Evolutionary conservation across 1,140 invertebrate genomes (phyloP), one percentile per base, ranked within the genome.

Genomic region (Coenobita brevimanus): DNA sequence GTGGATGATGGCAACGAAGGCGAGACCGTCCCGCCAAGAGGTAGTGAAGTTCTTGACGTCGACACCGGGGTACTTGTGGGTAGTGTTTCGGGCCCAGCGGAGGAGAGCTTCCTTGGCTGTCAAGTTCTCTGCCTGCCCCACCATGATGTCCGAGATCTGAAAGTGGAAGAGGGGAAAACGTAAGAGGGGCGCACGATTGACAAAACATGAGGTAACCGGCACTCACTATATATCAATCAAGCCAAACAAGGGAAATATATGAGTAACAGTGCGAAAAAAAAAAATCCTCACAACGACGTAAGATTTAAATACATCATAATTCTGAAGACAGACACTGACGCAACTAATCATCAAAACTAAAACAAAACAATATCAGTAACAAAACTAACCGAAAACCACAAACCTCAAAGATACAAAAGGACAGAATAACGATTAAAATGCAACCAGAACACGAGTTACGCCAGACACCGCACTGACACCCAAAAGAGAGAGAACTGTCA

Each of bases 1-100:
- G 93, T 99, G 98, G 90, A 99, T 96, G 92, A 99, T 97, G 83
- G 98, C 98, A 92, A 98, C 98, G 95, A 99, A 99, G 85, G 99
- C 99, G 89, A 99, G 94, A 36, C 99, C 99, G 93, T 99, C 98
- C 81, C 97, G 94, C 99, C 99, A 99, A 36, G 97, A 99, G 15
- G 95, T 95, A 21, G 98, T 98, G 94, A 99, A 99, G 93, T 99
- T 98, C 86, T 95, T 95, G 38, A 99, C 97, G 86, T 96, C 95
- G 50, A 99, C 98, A 60, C 97, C 97, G 0, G 99, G 98, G 93
- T 99, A 99, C 92, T 98, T 98, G 91, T 97, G 96, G 57, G 98
- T 99, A 83, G 97, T 98, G 87, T 96, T 95, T 92, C 97, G 95
- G 10, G 98, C 98, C 99, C 99, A 99, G 93, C 97, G 94, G 82